Evolutionary conservation across 2,797 vertebrate genomes (phyloP).

Genomic region (Esox lucius): DNA sequence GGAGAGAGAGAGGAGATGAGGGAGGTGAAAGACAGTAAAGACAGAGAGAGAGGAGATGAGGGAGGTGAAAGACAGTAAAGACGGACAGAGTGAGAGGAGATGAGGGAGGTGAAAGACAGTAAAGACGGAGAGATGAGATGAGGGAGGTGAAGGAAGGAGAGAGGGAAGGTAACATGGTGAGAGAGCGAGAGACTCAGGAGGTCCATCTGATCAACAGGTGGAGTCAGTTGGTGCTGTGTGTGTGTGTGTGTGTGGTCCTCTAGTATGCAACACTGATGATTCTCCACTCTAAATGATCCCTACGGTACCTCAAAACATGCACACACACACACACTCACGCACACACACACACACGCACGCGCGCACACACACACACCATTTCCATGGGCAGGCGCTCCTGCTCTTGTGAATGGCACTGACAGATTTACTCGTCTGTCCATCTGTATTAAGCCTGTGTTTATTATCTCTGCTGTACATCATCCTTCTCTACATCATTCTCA

Average conservation of each 20-base stretch:
- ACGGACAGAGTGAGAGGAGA: too few relatives aligned
- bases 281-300: background rate
- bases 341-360: background rate
- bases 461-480: constrained; percentile 57
- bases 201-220: background rate
- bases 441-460: background rate
- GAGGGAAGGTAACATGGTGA: background rate
- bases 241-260: background rate
- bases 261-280: background rate
- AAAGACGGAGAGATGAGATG: too few relatives aligned
- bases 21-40: too few relatives aligned
- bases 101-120: too few relatives aligned
- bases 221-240: background rate
- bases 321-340: background rate
- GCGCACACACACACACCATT: background rate
- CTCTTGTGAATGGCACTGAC: background rate
- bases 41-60: constrained; percentile 1
- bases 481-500: constrained; percentile 41
- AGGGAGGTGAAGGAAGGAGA: background rate
- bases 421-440: background rate
- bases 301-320: constrained; percentile 2
- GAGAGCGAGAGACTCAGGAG: constrained; percentile 41
- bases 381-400: background rate
- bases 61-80: background rate
- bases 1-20: too few relatives aligned